phyloP scores from a whole-genome alignment of 2,797 vertebrate genomes.

The Arnoldichthys spilopterus region DNA sequence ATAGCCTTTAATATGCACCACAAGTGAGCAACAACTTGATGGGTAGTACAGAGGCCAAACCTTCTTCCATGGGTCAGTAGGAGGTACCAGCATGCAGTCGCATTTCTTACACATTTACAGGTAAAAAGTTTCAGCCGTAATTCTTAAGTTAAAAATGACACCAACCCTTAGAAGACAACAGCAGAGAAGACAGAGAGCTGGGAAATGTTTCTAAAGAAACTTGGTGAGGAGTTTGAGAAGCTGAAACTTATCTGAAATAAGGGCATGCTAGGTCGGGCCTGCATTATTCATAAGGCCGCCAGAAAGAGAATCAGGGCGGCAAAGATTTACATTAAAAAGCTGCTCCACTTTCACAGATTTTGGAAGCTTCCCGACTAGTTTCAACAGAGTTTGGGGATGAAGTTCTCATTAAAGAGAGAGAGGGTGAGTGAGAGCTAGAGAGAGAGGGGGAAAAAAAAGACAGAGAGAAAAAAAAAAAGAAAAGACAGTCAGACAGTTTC shows the following conservation, averaged over 20 bases:
- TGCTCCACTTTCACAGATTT: background rate
- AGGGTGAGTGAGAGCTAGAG: no score
- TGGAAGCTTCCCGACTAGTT: background rate
- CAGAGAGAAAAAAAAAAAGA: no score
- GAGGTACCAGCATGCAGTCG: background rate
- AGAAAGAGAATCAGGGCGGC: constrained; percentile 18
- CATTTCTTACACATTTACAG: background rate
- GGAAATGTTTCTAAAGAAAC: background rate
- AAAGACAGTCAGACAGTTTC: no score
- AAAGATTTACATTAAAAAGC: constrained; percentile 25
- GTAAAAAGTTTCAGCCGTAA: background rate
- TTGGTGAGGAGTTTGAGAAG: constrained; percentile 1
- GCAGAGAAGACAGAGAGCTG: background rate
- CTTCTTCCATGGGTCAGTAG: background rate
- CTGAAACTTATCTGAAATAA: constrained; percentile 2
- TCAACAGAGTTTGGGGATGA: background rate
- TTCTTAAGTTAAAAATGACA: background rate
- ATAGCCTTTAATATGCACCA: background rate
- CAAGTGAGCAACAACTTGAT: background rate
- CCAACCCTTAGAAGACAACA: background rate
- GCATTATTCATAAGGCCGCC: constrained; percentile 13
- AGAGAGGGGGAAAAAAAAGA: no score
- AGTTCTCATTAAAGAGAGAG: no score
- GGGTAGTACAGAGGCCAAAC: background rate
- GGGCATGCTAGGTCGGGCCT: background rate